Conservation (phyloP, 2,888 invertebrate species). For the Dendrolimus houi region DNA sequence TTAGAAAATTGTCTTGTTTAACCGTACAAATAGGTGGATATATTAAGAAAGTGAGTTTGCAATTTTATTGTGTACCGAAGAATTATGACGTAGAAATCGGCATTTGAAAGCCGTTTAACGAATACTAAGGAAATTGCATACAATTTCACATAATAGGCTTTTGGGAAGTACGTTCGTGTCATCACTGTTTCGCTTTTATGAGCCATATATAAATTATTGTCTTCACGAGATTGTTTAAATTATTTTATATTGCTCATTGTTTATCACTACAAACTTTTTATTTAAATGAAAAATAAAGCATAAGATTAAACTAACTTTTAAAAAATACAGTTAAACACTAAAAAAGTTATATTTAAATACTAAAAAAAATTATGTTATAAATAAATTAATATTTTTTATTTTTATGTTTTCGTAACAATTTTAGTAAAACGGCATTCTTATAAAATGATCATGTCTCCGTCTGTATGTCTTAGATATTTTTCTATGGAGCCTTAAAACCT, state of each 20-base stretch:
- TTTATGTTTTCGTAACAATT: no score
- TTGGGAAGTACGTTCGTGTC: slow-evolving; percentile 21
- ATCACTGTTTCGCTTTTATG: slow-evolving; percentile 24
- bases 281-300: no score
- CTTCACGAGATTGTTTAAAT: slow-evolving; percentile 4
- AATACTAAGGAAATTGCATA: slow-evolving; percentile 66
- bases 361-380: no score
- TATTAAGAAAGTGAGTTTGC: slow-evolving; percentile 57
- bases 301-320: no score
- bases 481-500: no score
- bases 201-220: slow-evolving; percentile 24
- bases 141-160: slow-evolving; percentile 67
- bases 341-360: no score
- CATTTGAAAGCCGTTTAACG: slow-evolving; percentile 72
- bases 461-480: no score
- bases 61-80: slow-evolving; percentile 70
- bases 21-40: slow-evolving; percentile 47
- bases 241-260: background rate
- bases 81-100: slow-evolving; percentile 72
- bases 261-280: no score
- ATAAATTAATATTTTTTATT: no score
- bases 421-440: no score
- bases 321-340: no score
- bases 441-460: no score
- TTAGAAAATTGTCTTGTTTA: slow-evolving; percentile 21